These are phyloP conservation scores for Caiman crocodilus DNA, from an alignment of 2,797 vertebrate species.

Conservation along the genomic window DNA sequence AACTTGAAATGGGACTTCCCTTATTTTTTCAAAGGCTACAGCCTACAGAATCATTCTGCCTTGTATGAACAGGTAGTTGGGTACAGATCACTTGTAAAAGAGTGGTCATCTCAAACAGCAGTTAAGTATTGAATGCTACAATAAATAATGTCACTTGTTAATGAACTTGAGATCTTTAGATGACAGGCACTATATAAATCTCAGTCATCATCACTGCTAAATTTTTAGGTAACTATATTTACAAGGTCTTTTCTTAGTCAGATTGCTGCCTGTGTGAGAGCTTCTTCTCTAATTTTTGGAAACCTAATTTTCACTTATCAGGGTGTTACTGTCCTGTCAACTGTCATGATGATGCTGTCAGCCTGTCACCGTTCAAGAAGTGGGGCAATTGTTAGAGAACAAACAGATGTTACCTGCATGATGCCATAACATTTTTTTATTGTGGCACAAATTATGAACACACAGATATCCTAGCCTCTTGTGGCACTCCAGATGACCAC, in stretches of 20 bases:
- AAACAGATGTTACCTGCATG: too few relatives aligned
- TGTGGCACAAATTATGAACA: too few relatives aligned
- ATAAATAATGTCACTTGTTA: neutral
- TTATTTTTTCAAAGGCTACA: neutral
- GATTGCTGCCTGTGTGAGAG: constrained; percentile 30
- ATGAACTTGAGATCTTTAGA: neutral
- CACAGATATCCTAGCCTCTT: too few relatives aligned
- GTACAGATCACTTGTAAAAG: neutral
- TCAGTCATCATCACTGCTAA: neutral
- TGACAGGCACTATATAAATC: neutral
- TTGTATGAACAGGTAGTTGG: neutral
- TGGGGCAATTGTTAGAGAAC: too few relatives aligned
- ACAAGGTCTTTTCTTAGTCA: constrained; percentile 36
- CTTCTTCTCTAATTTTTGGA: constrained; percentile 23
- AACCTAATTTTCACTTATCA: constrained; percentile 32
- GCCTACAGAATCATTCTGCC: neutral
- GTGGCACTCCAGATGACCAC: too few relatives aligned
- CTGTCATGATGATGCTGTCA: neutral
- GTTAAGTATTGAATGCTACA: neutral
- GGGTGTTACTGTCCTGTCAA: constrained; percentile 20
- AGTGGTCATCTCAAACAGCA: neutral
- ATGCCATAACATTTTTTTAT: too few relatives aligned
- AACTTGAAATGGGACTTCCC: neutral
- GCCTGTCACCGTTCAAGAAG: too few relatives aligned
- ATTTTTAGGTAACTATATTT: constrained; percentile 4